Conservation (phyloP, 1,140 invertebrate genomes). For the Bombus consobrinus region DNA sequence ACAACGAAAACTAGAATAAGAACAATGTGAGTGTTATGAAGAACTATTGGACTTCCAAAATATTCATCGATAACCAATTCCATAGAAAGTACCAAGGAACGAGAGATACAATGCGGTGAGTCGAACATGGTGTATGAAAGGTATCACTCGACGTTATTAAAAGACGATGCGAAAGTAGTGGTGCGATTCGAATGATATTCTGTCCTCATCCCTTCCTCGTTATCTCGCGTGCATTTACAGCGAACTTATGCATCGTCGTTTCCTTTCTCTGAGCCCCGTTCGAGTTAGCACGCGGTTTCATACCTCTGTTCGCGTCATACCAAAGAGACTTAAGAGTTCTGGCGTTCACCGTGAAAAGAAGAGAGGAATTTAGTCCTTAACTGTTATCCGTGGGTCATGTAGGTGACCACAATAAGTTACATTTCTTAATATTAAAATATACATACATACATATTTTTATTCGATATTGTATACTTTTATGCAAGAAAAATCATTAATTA, state of each 20-base stretch:
- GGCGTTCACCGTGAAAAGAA: neutral
- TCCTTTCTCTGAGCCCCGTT: slow-evolving; percentile 25
- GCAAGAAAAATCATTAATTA: too few species aligned
- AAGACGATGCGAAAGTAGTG: slow-evolving; percentile 3
- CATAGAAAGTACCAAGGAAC: neutral
- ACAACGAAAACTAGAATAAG: neutral
- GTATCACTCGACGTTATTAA: slow-evolving; percentile 28
- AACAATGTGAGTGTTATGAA: neutral
- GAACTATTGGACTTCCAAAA: neutral
- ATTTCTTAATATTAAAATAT: too few species aligned
- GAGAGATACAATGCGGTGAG: neutral
- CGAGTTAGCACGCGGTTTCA: slow-evolving; percentile 7
- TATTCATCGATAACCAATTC: neutral
- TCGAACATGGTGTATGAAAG: slow-evolving; percentile 24
- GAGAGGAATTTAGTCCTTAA: neutral
- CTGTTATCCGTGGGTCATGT: too few species aligned
- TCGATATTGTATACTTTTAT: too few species aligned
- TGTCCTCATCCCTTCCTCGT: slow-evolving; percentile 14
- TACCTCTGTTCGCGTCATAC: neutral
- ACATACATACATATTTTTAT: too few species aligned
- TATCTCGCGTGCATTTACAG: slow-evolving; percentile 5
- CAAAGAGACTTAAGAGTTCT: slow-evolving; percentile 1
- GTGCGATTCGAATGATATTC: slow-evolving; percentile 2
- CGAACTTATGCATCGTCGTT: neutral
- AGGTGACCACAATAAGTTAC: too few species aligned